Base-by-base conservation (phyloP, 2,113 vertebrate genomes). In the Suncus etruscus region DNA sequence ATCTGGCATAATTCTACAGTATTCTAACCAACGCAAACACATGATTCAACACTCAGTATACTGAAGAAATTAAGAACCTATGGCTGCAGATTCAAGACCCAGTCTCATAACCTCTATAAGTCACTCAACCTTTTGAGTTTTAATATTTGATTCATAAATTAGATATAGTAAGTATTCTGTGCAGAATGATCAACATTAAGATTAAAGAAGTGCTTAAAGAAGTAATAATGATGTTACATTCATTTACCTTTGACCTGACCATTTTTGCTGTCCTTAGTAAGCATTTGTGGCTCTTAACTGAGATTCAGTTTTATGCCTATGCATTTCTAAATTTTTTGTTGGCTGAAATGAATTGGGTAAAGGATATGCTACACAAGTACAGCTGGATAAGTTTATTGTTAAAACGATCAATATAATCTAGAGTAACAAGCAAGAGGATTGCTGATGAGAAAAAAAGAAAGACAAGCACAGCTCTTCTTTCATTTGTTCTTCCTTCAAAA, bases 1-100 rank as follows among this genome's bases (percentile, higher is more conserved):
- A 90, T 81, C 32, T 89, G 69, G 77, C 77, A 89, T 47, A 66
- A 74, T 83, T 47, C 74, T 7, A 85, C 11, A 25, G 27, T 68
- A 39, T n/a, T 83, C 39, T 95, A 86, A 86, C 65, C 47, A 75
- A 92, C 92, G 74, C 32, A 73, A 81, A 68, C 92, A 32, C 48
- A 80, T 29, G 84, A 70, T 12, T 16, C 18, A 54, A 87, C 81
- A 50, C 45, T 87, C 69, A 72, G 50, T 32, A 45, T 74, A 75
- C 51, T 31, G 7, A 89, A 70, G 58, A 16, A 39, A 89, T 78
- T 78, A 29, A 47, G 2, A 69, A 29, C 29, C 22, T 50, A 93
- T 84, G 82, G 69, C 74, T 24, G 15, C 5, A 20, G 65, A 73
- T 20, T 58, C 66, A 77, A 83, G 47, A 25, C 22, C 77, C 18